These are phyloP conservation scores for Ips typographus DNA, from an alignment of 1,140 invertebrate genomes.

Conservation along the genomic window DNA sequence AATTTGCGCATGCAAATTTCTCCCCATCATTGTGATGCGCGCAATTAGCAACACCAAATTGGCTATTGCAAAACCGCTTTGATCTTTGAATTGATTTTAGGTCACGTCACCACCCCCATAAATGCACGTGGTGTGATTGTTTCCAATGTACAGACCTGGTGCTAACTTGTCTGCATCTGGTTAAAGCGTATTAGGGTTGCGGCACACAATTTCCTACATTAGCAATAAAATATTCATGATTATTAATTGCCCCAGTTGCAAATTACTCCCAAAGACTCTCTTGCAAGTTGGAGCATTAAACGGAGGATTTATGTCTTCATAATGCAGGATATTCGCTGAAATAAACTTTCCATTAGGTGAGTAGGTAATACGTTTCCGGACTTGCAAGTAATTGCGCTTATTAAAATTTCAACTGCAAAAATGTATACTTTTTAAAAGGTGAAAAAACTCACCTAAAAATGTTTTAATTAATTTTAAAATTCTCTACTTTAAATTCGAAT, in stretches of 20 bases:
- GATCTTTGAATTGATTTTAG: too few species aligned
- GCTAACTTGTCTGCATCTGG: too few species aligned
- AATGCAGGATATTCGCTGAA: not conserved
- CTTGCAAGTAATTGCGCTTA: not conserved
- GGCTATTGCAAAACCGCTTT: too few species aligned
- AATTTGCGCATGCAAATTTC: not conserved
- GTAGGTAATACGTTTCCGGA: not conserved
- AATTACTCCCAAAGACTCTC: slow-evolving; percentile 18
- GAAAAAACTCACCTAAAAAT: not conserved
- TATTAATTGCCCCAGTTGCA: slow-evolving; percentile 24
- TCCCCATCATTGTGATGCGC: not conserved
- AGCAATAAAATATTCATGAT: slow-evolving; percentile 20
- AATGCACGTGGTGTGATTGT: too few species aligned
- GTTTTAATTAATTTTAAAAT: not conserved
- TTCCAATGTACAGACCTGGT: too few species aligned
- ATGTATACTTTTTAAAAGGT: not conserved
- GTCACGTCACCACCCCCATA: too few species aligned
- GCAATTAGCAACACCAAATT: not conserved
- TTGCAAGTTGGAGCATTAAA: slow-evolving; percentile 6
- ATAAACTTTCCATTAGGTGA: slow-evolving; percentile 4
- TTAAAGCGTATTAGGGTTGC: too few species aligned
- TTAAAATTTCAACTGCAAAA: not conserved
- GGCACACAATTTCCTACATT: not conserved
- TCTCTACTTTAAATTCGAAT: not conserved
- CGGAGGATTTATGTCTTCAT: not conserved